Evolutionary conservation across 2,113 vertebrate genomes (phyloP), one percentile per base, ranked within the genome.

Genomic region (Tachycineta bicolor): DNA sequence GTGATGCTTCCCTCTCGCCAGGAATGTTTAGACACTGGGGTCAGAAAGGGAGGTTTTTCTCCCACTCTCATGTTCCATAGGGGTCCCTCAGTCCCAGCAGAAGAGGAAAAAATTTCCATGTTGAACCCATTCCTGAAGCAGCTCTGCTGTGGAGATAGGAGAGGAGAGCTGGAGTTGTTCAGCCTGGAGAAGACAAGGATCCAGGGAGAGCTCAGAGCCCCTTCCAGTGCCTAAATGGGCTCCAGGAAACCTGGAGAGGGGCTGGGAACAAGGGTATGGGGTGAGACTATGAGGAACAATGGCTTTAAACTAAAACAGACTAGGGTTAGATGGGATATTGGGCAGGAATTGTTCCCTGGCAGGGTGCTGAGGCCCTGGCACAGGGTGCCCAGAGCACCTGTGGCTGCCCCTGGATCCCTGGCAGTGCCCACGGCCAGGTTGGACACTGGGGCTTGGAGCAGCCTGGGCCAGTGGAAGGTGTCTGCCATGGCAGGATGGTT

Each of bases 51-150:
- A 2, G 2, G 1, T 4, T 76, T 71, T 44, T 52, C n/a, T 49
- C 1, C 0, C 3, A 4, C 10, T 80, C 8, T 21, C 23, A 33
- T 4, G 2, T 4, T 69, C 41, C 62, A 29, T 0, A 31, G 28
- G 2, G 4, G 12, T 31, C 6, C 12, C 11, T 65, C 5, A 31
- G 26, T 28, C 52, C 3, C 1, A 3, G 41, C 12, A 83, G 56
- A 60, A 39, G 19, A 75, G 2, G 9, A 84, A 10, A 6, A 9
- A 12, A 22, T 63, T 50, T 50, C n/a, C 50, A 2, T 0, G 0
- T 12, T 62, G 63, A 71, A 37, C 11, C 8, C 31, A 55, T 8
- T 34, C 25, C 41, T 47, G 47, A 23, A 52, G 37, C 23, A 14
- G 1, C 26, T 44, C 22, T 59, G 49, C 34, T 34, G 2, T 37